Conservation (phyloP, 2,113 vertebrate genomes). For the Thermophis baileyi region DNA sequence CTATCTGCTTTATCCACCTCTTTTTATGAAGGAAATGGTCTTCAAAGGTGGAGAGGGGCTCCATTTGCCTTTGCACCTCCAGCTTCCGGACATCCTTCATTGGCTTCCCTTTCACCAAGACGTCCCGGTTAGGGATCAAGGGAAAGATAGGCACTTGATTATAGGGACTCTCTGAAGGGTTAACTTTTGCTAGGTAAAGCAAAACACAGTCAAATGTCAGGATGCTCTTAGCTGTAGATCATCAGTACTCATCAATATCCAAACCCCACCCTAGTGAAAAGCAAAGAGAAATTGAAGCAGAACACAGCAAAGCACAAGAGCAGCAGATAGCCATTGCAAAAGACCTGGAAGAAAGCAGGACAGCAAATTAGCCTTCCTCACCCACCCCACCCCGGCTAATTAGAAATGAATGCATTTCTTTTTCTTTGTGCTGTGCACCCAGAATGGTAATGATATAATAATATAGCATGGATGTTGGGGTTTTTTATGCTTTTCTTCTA, state of each 20-base stretch:
- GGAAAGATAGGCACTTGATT: conserved; percentile 60
- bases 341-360: not conserved
- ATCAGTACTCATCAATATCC: not conserved
- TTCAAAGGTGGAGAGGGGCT: conserved; percentile 41
- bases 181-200: conserved; percentile 25
- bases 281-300: not conserved
- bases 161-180: conserved; percentile 48
- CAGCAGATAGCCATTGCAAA: not conserved
- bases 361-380: not conserved
- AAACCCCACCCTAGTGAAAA: not conserved
- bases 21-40: conserved; percentile 41
- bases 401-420: not conserved
- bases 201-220: not conserved
- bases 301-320: not conserved
- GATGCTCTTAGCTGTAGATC: not conserved
- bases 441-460: not conserved
- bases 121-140: conserved; percentile 37
- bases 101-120: conserved; percentile 34
- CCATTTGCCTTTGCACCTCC: conserved; percentile 41
- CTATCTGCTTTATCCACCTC: conserved; percentile 52
- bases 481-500: not conserved
- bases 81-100: conserved; percentile 45
- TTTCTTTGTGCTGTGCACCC: not conserved
- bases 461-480: not conserved
- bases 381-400: too few species aligned